phyloP scores from a whole-genome alignment of 2,113 vertebrate genomes.

The Forbesichthys agassizii region DNA sequence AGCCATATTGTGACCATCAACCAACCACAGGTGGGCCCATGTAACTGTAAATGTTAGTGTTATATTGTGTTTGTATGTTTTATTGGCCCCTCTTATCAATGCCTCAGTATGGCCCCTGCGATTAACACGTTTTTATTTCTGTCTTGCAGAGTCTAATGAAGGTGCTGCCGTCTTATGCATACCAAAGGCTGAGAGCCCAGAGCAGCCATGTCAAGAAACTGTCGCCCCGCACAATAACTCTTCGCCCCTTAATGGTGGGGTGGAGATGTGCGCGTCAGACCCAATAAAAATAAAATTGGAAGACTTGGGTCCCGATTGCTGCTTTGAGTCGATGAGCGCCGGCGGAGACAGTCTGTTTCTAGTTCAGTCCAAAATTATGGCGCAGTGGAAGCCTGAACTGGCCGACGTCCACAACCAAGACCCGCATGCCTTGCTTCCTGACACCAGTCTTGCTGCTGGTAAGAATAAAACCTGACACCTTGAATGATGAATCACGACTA shows the following conservation, averaged over 20 bases:
- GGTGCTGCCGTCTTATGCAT: background rate
- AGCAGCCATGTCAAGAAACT: slow-evolving; percentile 8
- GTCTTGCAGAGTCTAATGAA: slow-evolving; percentile 32
- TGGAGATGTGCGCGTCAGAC: background rate
- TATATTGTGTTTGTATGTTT: too few relatives aligned
- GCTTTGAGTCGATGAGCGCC: slow-evolving; percentile 35
- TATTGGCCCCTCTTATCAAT: background rate
- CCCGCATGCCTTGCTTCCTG: slow-evolving; percentile 20
- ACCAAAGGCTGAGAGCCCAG: slow-evolving; percentile 30
- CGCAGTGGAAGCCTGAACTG: slow-evolving; percentile 63
- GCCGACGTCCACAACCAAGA: slow-evolving; percentile 37
- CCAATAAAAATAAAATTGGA: slow-evolving; percentile 51
- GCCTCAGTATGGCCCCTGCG: background rate
- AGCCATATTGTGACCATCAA: background rate
- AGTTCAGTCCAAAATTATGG: slow-evolving; percentile 62
- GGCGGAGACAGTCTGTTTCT: slow-evolving; percentile 49
- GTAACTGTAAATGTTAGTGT: background rate
- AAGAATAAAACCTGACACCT: slow-evolving; percentile 11
- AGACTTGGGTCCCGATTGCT: slow-evolving; percentile 5
- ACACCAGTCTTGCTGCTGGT: slow-evolving; percentile 49
- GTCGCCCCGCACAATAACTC: background rate
- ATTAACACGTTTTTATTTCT: background rate
- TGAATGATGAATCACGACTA: background rate
- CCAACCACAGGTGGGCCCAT: background rate
- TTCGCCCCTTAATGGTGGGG: background rate